These are phyloP conservation scores for Lepidocyrtoides sp. DNA, from an alignment of 2,888 invertebrate genomes.

Conservation along the genomic window DNA sequence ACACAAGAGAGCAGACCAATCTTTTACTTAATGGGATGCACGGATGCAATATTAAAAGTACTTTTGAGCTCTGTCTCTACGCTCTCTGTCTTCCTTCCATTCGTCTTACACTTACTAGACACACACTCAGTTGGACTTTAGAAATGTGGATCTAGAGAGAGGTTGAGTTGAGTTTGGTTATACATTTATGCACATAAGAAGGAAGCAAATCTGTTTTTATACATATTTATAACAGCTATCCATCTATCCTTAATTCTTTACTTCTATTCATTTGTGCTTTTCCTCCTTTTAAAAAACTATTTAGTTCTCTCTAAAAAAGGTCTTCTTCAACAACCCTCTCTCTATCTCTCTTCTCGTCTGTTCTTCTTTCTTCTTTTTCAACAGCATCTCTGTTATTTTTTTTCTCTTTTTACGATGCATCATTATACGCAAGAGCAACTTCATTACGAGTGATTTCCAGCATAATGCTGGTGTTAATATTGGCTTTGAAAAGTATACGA, in stretches of 20 bases:
- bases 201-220: not conserved
- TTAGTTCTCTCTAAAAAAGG: conserved; percentile 26
- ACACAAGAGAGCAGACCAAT: conserved; percentile 55
- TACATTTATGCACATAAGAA: too few relatives aligned
- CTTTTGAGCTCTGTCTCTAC: conserved; percentile 25
- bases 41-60: conserved; percentile 72
- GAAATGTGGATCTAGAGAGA: not conserved
- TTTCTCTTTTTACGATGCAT: conserved; percentile 66
- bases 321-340: conserved; percentile 61
- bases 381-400: conserved; percentile 47
- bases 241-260: conserved; percentile 23
- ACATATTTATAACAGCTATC: not conserved
- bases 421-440: conserved; percentile 78
- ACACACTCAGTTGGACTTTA: not conserved
- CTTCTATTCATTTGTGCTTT: conserved; percentile 35
- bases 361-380: conserved; percentile 54
- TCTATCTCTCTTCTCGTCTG: conserved; percentile 33
- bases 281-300: conserved; percentile 25
- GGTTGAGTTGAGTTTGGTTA: not conserved
- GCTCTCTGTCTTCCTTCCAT: not conserved
- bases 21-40: conserved; percentile 78
- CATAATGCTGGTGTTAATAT: conserved; percentile 76
- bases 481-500: conserved; percentile 78
- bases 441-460: conserved; percentile 75
- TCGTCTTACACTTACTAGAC: not conserved